A percentile compares a stretch with the other conserved stretches of the same genome.
Evolutionary conservation across 2,113 vertebrate genomes (phyloP).

Genomic region (Columbina picui): DNA sequence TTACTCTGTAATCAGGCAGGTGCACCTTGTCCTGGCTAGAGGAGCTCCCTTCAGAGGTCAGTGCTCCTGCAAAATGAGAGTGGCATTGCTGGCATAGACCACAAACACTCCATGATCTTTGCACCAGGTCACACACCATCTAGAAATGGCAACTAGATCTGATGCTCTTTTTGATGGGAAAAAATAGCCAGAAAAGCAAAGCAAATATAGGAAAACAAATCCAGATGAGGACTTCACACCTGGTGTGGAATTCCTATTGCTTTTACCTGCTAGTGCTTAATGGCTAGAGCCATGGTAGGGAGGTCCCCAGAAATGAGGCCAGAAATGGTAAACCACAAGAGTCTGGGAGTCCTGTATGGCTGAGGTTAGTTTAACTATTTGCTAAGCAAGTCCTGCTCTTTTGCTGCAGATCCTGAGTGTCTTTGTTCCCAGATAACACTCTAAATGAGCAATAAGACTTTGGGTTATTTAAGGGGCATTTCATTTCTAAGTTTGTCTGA

Average conservation of each 20-base stretch:
- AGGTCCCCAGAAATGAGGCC: not conserved
- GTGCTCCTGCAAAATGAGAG: not conserved
- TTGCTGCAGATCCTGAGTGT: not conserved
- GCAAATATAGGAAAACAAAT: not conserved
- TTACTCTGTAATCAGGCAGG: not conserved
- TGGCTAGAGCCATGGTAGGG: too few relatives aligned
- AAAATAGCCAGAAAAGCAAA: not conserved
- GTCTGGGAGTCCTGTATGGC: not conserved
- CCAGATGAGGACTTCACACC: not conserved
- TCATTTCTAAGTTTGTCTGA: not conserved
- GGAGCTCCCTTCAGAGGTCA: not conserved
- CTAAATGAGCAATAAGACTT: not conserved
- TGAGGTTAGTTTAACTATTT: not conserved
- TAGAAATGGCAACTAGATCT: not conserved
- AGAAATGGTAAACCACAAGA: not conserved
- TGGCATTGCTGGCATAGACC: not conserved
- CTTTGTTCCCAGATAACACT: not conserved
- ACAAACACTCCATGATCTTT: not conserved
- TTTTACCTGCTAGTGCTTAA: not conserved
- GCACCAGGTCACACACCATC: not conserved
- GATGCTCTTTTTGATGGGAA: not conserved
- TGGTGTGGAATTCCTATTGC: not conserved
- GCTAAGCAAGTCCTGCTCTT: not conserved
- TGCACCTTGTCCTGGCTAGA: not conserved
- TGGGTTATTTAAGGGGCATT: not conserved